These are phyloP conservation scores for Drosophila funebris DNA, from an alignment of 1,140 invertebrate genomes.

Conservation along the genomic window DNA sequence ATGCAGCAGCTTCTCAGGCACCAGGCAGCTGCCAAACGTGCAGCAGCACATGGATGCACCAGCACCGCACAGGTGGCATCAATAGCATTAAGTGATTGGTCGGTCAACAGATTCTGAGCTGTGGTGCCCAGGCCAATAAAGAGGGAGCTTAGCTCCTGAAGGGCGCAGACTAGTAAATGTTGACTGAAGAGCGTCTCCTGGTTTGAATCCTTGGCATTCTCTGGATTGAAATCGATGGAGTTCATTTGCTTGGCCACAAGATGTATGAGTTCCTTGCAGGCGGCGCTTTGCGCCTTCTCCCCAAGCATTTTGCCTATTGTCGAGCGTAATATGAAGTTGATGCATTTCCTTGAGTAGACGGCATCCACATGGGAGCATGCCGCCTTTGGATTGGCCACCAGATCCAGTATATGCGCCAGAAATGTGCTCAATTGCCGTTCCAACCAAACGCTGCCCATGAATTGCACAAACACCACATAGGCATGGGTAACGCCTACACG, in stretches of 20 bases:
- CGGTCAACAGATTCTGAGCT: slow-evolving; percentile 93
- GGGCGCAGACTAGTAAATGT: slow-evolving; percentile 95
- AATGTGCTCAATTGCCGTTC: slow-evolving; percentile 95
- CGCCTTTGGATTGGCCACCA: slow-evolving; percentile 96
- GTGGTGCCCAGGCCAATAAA: slow-evolving; percentile 96
- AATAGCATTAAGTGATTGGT: slow-evolving; percentile 91
- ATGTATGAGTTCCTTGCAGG: slow-evolving; percentile 96
- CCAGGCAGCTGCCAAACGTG: slow-evolving; percentile 96
- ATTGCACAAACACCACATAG: slow-evolving; percentile 96
- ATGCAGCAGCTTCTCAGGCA: slow-evolving; percentile 95
- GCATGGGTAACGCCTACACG: slow-evolving; percentile 97
- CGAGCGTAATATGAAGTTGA: slow-evolving; percentile 96
- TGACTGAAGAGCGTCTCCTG: slow-evolving; percentile 96
- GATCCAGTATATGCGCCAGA: slow-evolving; percentile 94
- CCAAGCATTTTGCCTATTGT: slow-evolving; percentile 96
- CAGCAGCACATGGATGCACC: slow-evolving; percentile 96
- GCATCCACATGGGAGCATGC: slow-evolving; percentile 98
- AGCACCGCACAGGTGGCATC: slow-evolving; percentile 87
- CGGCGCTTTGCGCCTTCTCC: slow-evolving; percentile 97
- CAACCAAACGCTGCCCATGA: slow-evolving; percentile 96
- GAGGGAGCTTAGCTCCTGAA: slow-evolving; percentile 95
- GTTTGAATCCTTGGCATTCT: slow-evolving; percentile 95
- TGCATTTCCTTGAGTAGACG: slow-evolving; percentile 98
- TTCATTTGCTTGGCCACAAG: slow-evolving; percentile 98
- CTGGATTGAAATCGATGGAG: slow-evolving; percentile 94